A percentile compares a stretch with the other conserved stretches of the same genome.
These are phyloP conservation scores for Vanessa atalanta DNA, from an alignment of 1,140 invertebrate genomes.

Conservation along the genomic window DNA sequence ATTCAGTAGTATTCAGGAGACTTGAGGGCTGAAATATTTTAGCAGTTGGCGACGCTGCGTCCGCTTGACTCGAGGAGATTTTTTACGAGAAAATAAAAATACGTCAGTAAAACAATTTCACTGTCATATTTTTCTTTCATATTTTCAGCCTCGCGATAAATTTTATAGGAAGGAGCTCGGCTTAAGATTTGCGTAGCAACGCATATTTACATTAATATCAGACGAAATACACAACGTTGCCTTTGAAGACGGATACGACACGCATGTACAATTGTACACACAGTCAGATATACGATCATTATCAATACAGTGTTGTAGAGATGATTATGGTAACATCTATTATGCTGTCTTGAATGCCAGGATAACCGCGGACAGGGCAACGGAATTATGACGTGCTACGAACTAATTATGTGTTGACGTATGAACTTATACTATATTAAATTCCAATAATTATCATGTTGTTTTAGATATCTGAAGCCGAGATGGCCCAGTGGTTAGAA, in stretches of 20 bases:
- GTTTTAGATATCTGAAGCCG: no score
- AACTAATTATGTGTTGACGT: neutral
- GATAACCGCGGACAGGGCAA: neutral
- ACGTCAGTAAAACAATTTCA: neutral
- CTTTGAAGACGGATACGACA: neutral
- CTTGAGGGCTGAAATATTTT: no score
- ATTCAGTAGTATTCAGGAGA: no score
- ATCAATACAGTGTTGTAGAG: neutral
- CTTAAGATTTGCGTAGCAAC: neutral
- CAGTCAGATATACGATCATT: neutral
- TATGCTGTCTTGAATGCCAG: neutral
- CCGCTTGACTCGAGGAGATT: neutral
- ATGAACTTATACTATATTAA: no score
- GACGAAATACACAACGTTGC: neutral
- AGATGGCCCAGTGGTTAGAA: no score
- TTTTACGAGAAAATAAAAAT: neutral
- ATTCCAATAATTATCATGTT: no score
- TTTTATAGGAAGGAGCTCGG: neutral
- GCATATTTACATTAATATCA: no score
- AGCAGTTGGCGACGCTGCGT: no score
- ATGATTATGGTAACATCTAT: conserved; percentile 1
- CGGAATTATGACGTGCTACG: neutral
- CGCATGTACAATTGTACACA: neutral
- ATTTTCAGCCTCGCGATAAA: neutral
- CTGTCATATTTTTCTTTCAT: neutral